Evolutionary conservation across 1,140 invertebrate genomes (phyloP).

Genomic region (Drosophila seguyi): DNA sequence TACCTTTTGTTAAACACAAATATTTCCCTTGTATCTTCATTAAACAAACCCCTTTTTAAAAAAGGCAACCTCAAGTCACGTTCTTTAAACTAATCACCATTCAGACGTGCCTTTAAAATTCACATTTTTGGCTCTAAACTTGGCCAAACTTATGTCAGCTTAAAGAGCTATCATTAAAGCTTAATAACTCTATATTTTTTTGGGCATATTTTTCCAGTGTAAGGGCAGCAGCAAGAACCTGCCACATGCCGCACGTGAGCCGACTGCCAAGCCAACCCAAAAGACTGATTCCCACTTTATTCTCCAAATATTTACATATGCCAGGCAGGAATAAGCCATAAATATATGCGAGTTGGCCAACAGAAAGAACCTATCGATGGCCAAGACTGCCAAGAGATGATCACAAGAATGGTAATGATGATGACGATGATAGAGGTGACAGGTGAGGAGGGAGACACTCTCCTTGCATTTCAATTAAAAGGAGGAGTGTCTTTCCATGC

Average conservation of each 20-base stretch:
- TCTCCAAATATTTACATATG: constrained; percentile 60
- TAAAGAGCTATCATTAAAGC: background rate
- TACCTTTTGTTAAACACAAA: too few species aligned
- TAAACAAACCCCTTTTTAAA: background rate
- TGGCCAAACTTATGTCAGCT: background rate
- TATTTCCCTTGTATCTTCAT: background rate
- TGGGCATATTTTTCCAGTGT: background rate
- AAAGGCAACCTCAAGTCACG: background rate
- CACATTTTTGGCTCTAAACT: background rate
- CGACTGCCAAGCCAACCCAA: constrained; percentile 26
- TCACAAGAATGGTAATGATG: constrained; percentile 29
- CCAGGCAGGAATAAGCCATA: constrained; percentile 69
- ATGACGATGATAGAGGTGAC: too few species aligned
- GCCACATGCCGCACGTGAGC: constrained; percentile 51
- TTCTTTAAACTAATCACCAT: background rate
- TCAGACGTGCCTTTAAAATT: background rate
- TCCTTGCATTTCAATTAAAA: constrained; percentile 43
- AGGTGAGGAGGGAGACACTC: too few species aligned
- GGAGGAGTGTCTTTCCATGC: constrained; percentile 25
- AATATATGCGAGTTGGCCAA: too few species aligned
- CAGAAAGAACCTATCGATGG: constrained; percentile 24
- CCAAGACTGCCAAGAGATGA: background rate
- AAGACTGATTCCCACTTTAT: constrained; percentile 4
- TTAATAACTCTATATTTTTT: too few species aligned
- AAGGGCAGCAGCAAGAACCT: constrained; percentile 7